Evolutionary conservation across 1,140 invertebrate genomes (phyloP).

Genomic region (Medauroidea extradentata): DNA sequence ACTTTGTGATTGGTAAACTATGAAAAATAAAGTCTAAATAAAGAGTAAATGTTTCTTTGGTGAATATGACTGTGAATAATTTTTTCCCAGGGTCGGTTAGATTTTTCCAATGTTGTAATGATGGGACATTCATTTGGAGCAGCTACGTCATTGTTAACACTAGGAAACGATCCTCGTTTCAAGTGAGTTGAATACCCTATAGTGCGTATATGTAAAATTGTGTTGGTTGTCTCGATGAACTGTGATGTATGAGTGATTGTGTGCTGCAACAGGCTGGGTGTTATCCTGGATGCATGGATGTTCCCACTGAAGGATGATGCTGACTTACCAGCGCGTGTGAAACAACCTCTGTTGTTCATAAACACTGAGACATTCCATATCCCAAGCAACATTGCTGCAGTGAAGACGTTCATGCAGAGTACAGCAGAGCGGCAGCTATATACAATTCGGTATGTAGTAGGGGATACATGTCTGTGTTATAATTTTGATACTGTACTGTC

Average conservation of each 20-base stretch:
- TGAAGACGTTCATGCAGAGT: conserved; percentile 44
- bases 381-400: conserved; percentile 51
- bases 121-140: conserved; percentile 68
- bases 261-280: conserved; percentile 44
- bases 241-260: neutral
- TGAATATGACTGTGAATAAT: neutral
- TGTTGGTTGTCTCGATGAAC: neutral
- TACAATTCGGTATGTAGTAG: conserved; percentile 45
- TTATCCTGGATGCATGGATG: conserved; percentile 66
- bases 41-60: too few species aligned
- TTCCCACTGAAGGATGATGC: conserved; percentile 56
- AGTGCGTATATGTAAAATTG: conserved; percentile 3
- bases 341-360: conserved; percentile 57
- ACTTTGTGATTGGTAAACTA: too few species aligned
- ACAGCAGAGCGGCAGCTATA: conserved; percentile 24
- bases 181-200: conserved; percentile 42
- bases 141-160: conserved; percentile 52
- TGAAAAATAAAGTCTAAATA: too few species aligned
- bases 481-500: too few species aligned
- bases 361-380: conserved; percentile 66
- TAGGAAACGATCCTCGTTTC: conserved; percentile 50
- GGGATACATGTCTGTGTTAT: conserved; percentile 33
- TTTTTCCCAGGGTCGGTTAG: conserved; percentile 48
- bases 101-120: conserved; percentile 49
- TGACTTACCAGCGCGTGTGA: conserved; percentile 42